Conservation (phyloP, 2,113 vertebrate genomes). For the Psephotus haematonotus region DNA sequence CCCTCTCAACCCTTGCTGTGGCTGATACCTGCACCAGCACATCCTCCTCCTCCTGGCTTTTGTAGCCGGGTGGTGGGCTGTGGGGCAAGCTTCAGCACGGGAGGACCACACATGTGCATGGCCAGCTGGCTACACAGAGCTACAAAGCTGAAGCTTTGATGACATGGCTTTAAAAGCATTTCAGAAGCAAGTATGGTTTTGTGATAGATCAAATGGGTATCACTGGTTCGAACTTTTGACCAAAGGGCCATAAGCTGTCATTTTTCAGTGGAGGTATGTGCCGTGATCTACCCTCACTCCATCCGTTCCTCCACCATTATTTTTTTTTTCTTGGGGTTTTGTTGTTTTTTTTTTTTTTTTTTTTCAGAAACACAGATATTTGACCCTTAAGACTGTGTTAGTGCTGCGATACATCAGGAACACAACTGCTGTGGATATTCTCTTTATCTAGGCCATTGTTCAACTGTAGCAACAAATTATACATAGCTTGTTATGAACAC, state of each 20-base stretch:
- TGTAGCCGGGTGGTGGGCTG: fast-evolving
- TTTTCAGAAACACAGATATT: neutral
- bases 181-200: neutral
- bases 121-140: neutral
- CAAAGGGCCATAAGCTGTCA: neutral
- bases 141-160: neutral
- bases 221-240: neutral
- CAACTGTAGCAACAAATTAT: neutral
- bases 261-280: neutral
- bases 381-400: neutral
- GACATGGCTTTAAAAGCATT: neutral
- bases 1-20: fast-evolving
- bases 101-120: fast-evolving
- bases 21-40: neutral
- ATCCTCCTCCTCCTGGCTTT: fast-evolving
- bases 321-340: too few species aligned
- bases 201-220: neutral
- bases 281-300: fast-evolving
- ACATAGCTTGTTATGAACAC: neutral
- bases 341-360: neutral
- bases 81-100: fast-evolving
- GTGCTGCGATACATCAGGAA: neutral
- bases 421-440: neutral
- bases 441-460: neutral
- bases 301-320: fast-evolving